These are phyloP conservation scores for Schizaphis graminum DNA, from an alignment of 2,888 invertebrate species.

Conservation along the genomic window DNA sequence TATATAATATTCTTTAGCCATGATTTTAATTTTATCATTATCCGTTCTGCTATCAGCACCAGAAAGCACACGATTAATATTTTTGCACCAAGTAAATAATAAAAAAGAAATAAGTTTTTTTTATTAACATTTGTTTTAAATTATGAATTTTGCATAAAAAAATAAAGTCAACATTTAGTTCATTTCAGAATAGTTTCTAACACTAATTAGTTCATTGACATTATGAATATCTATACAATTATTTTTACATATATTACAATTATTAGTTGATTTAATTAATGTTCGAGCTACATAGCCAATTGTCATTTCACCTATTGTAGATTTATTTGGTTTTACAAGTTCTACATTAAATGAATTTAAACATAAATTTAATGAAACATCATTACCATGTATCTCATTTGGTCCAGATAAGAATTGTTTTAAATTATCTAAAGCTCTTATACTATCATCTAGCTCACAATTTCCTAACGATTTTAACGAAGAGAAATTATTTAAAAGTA, in stretches of 20 bases:
- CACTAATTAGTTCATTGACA: not conserved
- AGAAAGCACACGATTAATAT: not conserved
- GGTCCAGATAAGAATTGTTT: not conserved
- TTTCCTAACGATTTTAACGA: not conserved
- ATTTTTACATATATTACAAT: not conserved
- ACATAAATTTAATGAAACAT: not conserved
- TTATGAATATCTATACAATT: not conserved
- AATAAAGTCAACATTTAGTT: not conserved
- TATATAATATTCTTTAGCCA: not conserved
- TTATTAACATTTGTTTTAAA: not conserved
- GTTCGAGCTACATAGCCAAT: not conserved
- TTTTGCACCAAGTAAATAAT: constrained; percentile 10
- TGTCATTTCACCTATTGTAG: not conserved
- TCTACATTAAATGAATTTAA: not conserved
- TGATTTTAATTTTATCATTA: not conserved
- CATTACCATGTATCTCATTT: not conserved
- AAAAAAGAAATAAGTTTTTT: not conserved
- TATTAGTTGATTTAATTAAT: not conserved
- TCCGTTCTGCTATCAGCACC: not conserved
- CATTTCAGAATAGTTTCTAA: not conserved
- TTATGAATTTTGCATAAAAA: not conserved
- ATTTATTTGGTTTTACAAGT: not conserved
- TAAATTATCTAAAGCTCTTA: not conserved
- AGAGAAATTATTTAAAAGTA: not conserved
- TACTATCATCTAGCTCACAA: not conserved